Conservation (phyloP, 2,797 vertebrate genomes). For the Ptychobarbus kaznakovi region DNA sequence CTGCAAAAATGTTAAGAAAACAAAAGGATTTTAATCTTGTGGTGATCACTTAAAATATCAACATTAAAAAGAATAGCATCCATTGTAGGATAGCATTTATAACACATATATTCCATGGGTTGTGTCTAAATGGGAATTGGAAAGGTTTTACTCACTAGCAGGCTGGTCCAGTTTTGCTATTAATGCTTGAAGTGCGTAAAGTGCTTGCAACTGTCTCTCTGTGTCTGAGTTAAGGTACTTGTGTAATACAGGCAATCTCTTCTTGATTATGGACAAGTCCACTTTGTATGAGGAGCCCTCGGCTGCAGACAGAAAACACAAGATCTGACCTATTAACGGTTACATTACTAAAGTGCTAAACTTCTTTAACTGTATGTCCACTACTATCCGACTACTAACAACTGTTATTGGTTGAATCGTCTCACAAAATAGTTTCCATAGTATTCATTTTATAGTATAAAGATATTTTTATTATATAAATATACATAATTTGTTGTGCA, state of each 20-base stretch:
- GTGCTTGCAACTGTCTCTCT: constrained; percentile 99
- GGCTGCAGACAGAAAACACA: constrained; percentile 71
- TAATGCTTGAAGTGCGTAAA: constrained; percentile 99
- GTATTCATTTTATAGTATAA: background rate
- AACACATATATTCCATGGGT: background rate
- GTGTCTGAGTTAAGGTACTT: constrained; percentile 99
- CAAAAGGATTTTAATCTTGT: background rate
- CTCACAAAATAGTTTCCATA: background rate
- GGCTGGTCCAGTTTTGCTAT: constrained; percentile 98
- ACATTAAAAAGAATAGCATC: background rate
- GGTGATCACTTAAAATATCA: background rate
- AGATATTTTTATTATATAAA: background rate
- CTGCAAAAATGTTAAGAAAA: constrained; percentile 69
- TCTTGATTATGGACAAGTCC: constrained; percentile 95
- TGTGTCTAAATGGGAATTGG: background rate
- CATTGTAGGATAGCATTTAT: background rate
- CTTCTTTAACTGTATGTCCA: background rate
- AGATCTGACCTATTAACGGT: background rate
- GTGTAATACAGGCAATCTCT: constrained; percentile 95
- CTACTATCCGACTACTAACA: background rate
- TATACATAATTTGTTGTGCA: background rate
- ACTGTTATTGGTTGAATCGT: background rate
- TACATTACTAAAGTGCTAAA: background rate
- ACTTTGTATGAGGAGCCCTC: constrained; percentile 92
- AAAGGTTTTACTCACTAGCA: constrained; percentile 88